Evolutionary conservation across 2,113 vertebrate genomes (phyloP).

Genomic region (Herpailurus yagouaroundi): DNA sequence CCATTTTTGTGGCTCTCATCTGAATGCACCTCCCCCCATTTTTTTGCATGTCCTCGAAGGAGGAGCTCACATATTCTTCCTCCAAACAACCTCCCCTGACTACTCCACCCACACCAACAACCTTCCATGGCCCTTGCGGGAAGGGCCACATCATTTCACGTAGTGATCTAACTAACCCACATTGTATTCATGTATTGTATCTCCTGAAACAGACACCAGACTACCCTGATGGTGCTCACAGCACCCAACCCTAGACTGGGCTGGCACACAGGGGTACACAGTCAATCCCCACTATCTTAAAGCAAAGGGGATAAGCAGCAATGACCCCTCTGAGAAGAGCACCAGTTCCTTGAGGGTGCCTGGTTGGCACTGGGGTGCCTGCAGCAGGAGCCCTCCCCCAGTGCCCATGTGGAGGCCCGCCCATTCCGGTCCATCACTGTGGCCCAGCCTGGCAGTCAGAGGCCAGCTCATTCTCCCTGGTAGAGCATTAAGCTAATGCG

Average conservation of each 20-base stretch:
- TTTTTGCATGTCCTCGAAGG: not conserved
- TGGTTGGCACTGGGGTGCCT: not conserved
- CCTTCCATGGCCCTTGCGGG: not conserved
- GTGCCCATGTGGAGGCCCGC: not conserved
- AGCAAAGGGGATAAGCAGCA: not conserved
- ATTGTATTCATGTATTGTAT: not conserved
- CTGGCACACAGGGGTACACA: not conserved
- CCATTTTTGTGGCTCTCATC: not conserved
- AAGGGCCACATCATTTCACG: not conserved
- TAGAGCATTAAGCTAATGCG: slow-evolving; percentile 79
- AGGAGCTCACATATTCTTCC: not conserved
- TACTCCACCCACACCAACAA: not conserved
- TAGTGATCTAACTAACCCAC: not conserved
- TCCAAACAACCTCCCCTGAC: not conserved
- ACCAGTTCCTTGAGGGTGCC: not conserved
- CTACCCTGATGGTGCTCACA: too few species aligned
- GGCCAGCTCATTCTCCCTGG: slow-evolving; percentile 64
- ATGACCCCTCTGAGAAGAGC: not conserved
- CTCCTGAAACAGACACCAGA: not conserved
- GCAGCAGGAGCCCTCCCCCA: not conserved
- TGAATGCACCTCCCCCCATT: not conserved
- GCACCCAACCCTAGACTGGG: not conserved
- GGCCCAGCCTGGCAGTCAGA: slow-evolving; percentile 53
- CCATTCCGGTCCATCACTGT: not conserved
- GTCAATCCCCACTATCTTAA: not conserved